Conservation (phyloP, 2,113 vertebrate species). For the Turnix velox region DNA sequence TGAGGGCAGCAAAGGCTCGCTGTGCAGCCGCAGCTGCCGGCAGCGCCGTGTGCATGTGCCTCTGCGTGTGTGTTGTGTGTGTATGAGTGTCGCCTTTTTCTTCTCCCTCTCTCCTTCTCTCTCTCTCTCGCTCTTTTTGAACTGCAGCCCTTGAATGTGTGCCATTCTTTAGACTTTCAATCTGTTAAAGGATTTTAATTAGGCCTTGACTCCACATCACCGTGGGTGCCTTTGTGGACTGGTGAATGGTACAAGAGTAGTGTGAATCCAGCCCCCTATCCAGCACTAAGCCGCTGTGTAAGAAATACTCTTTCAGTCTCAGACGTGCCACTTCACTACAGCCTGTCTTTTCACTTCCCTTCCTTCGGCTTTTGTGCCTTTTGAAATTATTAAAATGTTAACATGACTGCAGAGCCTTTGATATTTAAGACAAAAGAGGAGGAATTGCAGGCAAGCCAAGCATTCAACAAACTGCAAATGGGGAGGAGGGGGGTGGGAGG, state of each 20-base stretch:
- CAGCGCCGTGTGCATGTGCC: constrained; percentile 8
- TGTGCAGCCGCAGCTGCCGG: constrained; percentile 58
- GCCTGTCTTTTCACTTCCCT: constrained; percentile 77
- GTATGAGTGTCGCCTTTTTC: background rate
- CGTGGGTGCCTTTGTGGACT: constrained; percentile 76
- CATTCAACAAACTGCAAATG: constrained; percentile 83
- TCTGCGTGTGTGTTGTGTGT: background rate
- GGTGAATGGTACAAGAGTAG: constrained; percentile 79
- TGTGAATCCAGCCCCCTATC: constrained; percentile 73
- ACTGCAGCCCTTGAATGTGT: constrained; percentile 64
- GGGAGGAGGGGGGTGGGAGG: constrained; percentile 44
- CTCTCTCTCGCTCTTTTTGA: constrained; percentile 43
- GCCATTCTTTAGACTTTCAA: constrained; percentile 70
- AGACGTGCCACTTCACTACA: constrained; percentile 81
- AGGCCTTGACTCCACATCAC: constrained; percentile 80
- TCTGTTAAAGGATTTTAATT: constrained; percentile 87
- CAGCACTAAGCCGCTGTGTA: constrained; percentile 70
- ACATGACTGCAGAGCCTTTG: constrained; percentile 91
- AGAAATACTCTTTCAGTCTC: constrained; percentile 78
- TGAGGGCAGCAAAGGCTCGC: constrained; percentile 84
- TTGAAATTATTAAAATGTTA: constrained; percentile 98
- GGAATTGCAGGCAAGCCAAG: constrained; percentile 79
- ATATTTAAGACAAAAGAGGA: constrained; percentile 99
- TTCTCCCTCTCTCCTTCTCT: background rate
- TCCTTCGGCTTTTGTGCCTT: constrained; percentile 80